Conservation (phyloP, 2,113 vertebrate genomes). For the Daboia siamensis region DNA sequence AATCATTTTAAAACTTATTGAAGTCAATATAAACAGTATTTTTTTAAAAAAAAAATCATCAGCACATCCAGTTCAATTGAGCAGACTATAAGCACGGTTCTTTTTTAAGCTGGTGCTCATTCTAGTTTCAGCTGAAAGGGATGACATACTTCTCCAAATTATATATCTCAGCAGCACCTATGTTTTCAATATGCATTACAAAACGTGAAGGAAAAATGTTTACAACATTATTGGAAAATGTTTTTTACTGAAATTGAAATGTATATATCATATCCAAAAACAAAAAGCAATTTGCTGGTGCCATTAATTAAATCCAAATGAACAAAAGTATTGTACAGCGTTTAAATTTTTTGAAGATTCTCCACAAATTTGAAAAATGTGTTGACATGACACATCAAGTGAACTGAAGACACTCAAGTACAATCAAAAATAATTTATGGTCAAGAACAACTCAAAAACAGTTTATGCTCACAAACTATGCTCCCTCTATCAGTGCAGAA, state of each 20-base stretch:
- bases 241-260: constrained; percentile 74
- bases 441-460: constrained; percentile 60
- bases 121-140: neutral
- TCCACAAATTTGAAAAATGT: constrained; percentile 58
- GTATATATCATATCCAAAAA: constrained; percentile 76
- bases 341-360: constrained; percentile 58
- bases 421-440: constrained; percentile 59
- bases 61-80: neutral
- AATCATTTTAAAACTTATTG: constrained; percentile 18
- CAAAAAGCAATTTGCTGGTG: constrained; percentile 75
- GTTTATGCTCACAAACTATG: constrained; percentile 24
- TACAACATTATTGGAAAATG: constrained; percentile 76
- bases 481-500: constrained; percentile 55
- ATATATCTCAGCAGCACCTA: neutral
- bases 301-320: constrained; percentile 68
- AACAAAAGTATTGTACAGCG: constrained; percentile 60
- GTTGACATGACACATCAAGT: constrained; percentile 63
- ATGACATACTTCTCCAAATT: neutral
- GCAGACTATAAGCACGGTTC: neutral
- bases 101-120: neutral
- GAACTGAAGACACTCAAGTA: constrained; percentile 62
- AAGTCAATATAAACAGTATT: neutral
- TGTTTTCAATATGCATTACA: neutral
- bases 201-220: constrained; percentile 46
- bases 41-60: neutral